Base-by-base conservation (phyloP, 35 echinoderm and acorn worm species). In the Apostichopus californicus region DNA sequence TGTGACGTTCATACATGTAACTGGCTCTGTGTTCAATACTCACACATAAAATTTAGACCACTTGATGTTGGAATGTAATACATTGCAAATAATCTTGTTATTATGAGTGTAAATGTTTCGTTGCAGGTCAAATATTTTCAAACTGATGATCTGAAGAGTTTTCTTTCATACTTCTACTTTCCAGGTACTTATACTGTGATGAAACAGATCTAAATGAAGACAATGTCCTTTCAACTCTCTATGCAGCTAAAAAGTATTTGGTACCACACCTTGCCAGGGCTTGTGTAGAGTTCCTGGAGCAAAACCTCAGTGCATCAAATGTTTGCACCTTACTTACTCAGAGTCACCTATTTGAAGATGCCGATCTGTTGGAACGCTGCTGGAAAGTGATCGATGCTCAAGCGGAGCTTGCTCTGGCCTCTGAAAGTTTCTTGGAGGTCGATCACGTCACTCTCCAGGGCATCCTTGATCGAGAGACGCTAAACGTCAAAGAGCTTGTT, bases 321-420 rank as follows among this genome's bases (percentile, higher is more conserved):
- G 97, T 95, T 7, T 99, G 97, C 58, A 94, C 95, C 3, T 65
- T 99, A 14, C 79, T 99, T 3, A 99, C 95, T 60, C 97, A 99
- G 56, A 99, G 95, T 53, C 95, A 96, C 64, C 87, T 99, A 14
- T 99, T 99, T 92, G 97, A 99, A 78, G 97, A 99, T 88, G 93
- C 95, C 0, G 95, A 99, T 64, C 73, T 99, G 46, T 94, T 96
- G 95, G 93, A 96, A 59, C 97, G 95, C 26, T 99, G 97, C 77
- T 99, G 97, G 97, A 95, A 96, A 78, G 97, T 99, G 12, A 99
- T 99, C 26, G 97, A 99, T 92, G 95, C 95, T 52, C 97, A 99
- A 57, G 95, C 97, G 52, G 97, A 99, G 87, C 91, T 94, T 81
- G 97, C 97, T 18, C 90, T 99, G 9, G 81, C 91, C 46, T 96